Evolutionary conservation across 2,797 vertebrate species (phyloP).

Genomic region (Acrossocheilus fasciatus): DNA sequence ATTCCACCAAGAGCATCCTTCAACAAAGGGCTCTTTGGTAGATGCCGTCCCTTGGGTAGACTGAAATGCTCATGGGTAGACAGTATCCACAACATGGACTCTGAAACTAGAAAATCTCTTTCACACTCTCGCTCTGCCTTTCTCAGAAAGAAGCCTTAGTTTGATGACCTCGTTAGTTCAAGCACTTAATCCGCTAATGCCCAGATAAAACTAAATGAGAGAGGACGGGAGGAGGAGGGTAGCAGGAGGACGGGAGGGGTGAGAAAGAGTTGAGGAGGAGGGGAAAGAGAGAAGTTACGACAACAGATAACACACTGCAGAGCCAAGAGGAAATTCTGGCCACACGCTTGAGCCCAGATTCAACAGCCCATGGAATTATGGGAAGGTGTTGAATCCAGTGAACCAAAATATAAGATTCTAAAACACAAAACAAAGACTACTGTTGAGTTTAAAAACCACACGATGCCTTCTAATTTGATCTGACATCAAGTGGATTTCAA

Average conservation of each 20-base stretch:
- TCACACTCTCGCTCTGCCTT: constrained; percentile 45
- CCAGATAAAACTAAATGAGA: constrained; percentile 80
- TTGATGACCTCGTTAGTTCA: constrained; percentile 83
- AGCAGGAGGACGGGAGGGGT: constrained; percentile 5
- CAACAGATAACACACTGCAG: background rate
- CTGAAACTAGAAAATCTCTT: background rate
- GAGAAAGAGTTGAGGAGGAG: background rate
- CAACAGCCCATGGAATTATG: constrained; percentile 3
- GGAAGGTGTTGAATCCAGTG: background rate
- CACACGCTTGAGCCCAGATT: background rate
- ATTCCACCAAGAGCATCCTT: background rate
- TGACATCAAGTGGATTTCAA: background rate
- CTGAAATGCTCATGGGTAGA: background rate
- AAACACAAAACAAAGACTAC: background rate
- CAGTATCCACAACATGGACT: background rate
- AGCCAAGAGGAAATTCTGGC: background rate
- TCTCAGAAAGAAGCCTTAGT: constrained; percentile 66
- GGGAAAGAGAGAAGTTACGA: background rate
- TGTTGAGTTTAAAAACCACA: background rate
- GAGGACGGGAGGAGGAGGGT: constrained; percentile 16
- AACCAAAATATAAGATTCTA: background rate
- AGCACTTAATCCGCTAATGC: constrained; percentile 84
- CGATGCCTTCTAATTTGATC: background rate
- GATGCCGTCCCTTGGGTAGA: background rate
- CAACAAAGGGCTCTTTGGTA: background rate